Percentiles rank a stretch among this genome's conserved stretches.
These are phyloP conservation scores for Tangara arthus DNA, from an alignment of 2,797 vertebrate genomes.

Conservation along the genomic window DNA sequence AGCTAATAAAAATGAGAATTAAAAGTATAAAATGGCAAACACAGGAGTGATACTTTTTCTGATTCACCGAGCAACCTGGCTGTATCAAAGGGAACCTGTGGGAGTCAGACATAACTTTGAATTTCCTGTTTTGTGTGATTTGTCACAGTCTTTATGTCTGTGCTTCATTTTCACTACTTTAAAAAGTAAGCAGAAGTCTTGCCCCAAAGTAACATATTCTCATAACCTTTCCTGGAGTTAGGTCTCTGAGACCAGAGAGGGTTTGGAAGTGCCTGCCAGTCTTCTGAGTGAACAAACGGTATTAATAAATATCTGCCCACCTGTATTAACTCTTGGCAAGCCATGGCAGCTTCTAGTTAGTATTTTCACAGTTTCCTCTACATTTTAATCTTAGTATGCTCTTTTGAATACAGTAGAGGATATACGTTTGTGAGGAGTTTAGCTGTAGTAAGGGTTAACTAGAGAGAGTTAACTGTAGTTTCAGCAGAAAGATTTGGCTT, in stretches of 20 bases:
- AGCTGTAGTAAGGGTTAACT: neutral
- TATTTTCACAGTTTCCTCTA: neutral
- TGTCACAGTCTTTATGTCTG: slow-evolving; percentile 25
- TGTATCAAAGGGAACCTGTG: slow-evolving; percentile 1
- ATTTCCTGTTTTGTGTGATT: slow-evolving; percentile 65
- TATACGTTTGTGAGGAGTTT: neutral
- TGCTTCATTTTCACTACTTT: slow-evolving; percentile 49
- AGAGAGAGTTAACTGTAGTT: neutral
- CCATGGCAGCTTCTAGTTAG: neutral
- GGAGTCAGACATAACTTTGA: slow-evolving; percentile 24
- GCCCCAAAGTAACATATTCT: neutral
- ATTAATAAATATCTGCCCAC: neutral
- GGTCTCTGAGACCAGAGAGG: neutral
- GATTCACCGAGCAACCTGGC: neutral
- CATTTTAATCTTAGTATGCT: neutral
- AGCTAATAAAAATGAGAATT: slow-evolving; percentile 7
- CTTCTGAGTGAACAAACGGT: neutral
- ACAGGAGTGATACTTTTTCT: neutral
- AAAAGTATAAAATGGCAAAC: slow-evolving; percentile 14
- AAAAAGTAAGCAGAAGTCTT: slow-evolving; percentile 20
- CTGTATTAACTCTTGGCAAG: neutral
- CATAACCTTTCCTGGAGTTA: neutral
- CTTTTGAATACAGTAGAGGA: neutral
- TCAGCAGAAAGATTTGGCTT: neutral
- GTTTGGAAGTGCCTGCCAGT: neutral